Evolutionary conservation across 1,140 invertebrate genomes (phyloP), one percentile per base, ranked within the genome.

Genomic region (Pogonomyrmex barbatus): DNA sequence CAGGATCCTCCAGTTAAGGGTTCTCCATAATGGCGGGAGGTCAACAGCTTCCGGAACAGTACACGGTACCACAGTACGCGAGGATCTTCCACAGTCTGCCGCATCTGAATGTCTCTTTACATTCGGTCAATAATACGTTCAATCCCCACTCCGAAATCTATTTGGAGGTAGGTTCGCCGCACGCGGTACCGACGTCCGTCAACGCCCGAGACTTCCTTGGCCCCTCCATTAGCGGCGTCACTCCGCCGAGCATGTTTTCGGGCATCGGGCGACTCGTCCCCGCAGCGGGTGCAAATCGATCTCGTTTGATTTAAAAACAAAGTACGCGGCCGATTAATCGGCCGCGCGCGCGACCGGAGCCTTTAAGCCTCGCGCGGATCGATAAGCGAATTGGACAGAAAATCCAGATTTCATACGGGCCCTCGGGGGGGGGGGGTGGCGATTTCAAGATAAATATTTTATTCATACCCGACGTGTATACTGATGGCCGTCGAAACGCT

Each of bases 41-140:
- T 86, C 96, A 96, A 90, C 96, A 95, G 91, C 92, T 93, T 91
- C 96, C 96, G 92, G 97, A 97, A 94, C 97, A 97, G 92, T 98
- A 98, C 95, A 96, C 96, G 94, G 97, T 98, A 93, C 97, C 97
- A 90, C 96, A 97, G 93, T 96, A 98, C 93, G 98, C 98, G 90
- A 96, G 96, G 93, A 96, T 98, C 94, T 97, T 99, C 93, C 98
- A 99, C 95, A 96, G 96, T 90, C 96, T 99, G 95, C 98, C 98
- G 60, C 98, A 98, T 94, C 96, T 98, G 93, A 98, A 98, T 96
- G 98, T 98, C 91, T 97, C 97, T 88, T 97, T 98, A 91, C 97
- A 98, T 94, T 96, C 96, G 86, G 98, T 98, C 93, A 99, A 99
- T 95, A 97, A 97, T 92, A 98, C 98, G 77, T 99, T 99, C 95